Conservation (phyloP, 2,888 invertebrate species). For the Hemicrepidius hirtus region DNA sequence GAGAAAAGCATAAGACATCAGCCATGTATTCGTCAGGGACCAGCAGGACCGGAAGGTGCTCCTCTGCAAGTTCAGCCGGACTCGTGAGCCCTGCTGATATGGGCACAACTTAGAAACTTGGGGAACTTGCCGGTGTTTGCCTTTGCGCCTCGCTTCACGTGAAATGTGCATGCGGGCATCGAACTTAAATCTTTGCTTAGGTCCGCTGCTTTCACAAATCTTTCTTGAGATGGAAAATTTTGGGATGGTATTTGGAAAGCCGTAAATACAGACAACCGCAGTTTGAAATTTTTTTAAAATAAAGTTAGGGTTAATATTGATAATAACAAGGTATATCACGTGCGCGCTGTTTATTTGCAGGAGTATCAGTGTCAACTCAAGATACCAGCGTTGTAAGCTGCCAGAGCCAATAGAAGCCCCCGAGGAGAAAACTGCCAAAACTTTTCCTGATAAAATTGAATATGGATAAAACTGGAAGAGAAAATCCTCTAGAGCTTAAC, state of each 20-base stretch:
- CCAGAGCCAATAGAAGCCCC: constrained; percentile 59
- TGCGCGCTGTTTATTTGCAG: constrained; percentile 41
- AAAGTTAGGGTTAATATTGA: background rate
- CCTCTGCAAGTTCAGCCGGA: constrained; percentile 63
- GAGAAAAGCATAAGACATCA: constrained; percentile 33
- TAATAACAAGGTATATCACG: constrained; percentile 22
- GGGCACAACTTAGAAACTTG: constrained; percentile 59
- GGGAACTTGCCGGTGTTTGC: constrained; percentile 68
- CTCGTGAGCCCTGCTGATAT: constrained; percentile 64
- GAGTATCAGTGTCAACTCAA: constrained; percentile 50
- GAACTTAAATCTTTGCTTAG: constrained; percentile 49
- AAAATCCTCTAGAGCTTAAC: constrained; percentile 63
- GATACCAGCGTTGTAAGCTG: constrained; percentile 53
- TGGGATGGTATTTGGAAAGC: background rate
- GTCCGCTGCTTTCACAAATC: constrained; percentile 37
- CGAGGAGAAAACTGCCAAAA: constrained; percentile 66
- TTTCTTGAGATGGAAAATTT: constrained; percentile 26
- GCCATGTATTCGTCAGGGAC: constrained; percentile 46
- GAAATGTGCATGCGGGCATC: constrained; percentile 67
- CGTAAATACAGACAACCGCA: background rate
- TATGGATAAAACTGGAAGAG: constrained; percentile 70
- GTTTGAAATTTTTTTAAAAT: background rate
- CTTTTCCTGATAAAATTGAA: constrained; percentile 69
- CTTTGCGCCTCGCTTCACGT: constrained; percentile 71
- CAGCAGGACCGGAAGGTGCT: constrained; percentile 60